Conservation (phyloP, 2,888 invertebrate genomes). For the Dromius quadrimaculatus region DNA sequence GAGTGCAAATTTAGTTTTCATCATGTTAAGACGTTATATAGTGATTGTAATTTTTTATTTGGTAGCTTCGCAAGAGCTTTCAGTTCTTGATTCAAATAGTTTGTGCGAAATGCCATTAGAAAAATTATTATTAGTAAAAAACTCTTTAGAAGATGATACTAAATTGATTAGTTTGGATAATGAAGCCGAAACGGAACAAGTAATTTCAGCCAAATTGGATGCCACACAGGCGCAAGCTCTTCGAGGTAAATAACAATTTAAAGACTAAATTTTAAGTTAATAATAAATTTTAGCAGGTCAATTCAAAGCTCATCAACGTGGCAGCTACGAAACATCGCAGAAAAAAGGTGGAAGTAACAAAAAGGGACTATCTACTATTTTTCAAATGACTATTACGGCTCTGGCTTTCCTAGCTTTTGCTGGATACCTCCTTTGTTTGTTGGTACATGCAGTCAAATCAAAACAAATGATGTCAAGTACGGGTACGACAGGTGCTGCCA, state of each 20-base stretch:
- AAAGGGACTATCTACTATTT: constrained; percentile 74
- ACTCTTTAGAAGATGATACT: constrained; percentile 61
- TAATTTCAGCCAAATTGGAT: constrained; percentile 18
- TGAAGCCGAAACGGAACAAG: constrained; percentile 46
- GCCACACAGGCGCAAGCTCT: constrained; percentile 34
- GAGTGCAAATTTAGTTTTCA: constrained; percentile 58
- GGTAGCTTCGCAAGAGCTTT: constrained; percentile 50
- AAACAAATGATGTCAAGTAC: constrained; percentile 66
- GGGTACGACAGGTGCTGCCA: background rate
- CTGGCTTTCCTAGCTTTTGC: constrained; percentile 87
- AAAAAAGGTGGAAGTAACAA: constrained; percentile 71
- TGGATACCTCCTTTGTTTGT: constrained; percentile 82
- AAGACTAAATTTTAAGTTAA: background rate
- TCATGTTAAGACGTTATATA: constrained; percentile 36
- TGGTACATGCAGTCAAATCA: constrained; percentile 80
- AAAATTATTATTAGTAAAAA: constrained; percentile 75
- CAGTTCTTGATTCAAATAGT: constrained; percentile 65
- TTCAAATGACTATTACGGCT: constrained; percentile 82
- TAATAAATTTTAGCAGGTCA: constrained; percentile 29
- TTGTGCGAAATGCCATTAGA: constrained; percentile 79
- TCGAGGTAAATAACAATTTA: constrained; percentile 18
- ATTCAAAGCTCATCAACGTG: constrained; percentile 58
- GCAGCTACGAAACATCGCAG: constrained; percentile 59
- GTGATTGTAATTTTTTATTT: constrained; percentile 23
- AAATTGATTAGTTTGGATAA: background rate